phyloP scores from a whole-genome alignment of 2,888 invertebrate species.

The Antitype chi region DNA sequence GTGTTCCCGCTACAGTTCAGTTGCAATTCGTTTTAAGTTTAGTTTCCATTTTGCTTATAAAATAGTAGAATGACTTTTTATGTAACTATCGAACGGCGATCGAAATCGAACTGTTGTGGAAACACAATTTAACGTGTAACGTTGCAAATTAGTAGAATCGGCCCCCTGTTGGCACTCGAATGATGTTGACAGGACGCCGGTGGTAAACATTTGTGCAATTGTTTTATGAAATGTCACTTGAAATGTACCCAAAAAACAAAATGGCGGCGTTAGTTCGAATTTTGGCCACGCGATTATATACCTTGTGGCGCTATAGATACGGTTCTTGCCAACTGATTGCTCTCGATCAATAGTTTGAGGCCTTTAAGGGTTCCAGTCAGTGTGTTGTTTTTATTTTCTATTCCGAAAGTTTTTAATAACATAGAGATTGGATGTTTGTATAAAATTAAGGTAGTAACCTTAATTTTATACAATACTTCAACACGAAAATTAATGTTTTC shows the following conservation, averaged over 20 bases:
- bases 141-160: no score
- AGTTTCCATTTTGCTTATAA: no score
- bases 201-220: background rate
- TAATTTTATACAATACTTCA: no score
- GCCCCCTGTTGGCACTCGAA: background rate
- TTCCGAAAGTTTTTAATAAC: background rate
- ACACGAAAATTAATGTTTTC: background rate
- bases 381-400: background rate
- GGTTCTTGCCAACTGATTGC: background rate
- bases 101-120: no score
- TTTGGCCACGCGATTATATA: background rate
- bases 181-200: no score
- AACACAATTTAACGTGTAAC: no score
- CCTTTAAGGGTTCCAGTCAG: background rate
- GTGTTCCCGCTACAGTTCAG: no score
- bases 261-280: background rate
- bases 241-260: background rate
- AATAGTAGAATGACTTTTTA: no score
- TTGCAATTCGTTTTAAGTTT: no score
- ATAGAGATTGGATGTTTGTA: background rate
- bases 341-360: constrained; percentile 8
- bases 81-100: no score
- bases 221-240: background rate
- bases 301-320: background rate
- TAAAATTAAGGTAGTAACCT: background rate